Evolutionary conservation across 2,113 vertebrate genomes (phyloP).

Genomic region (Chaetura pelagica): DNA sequence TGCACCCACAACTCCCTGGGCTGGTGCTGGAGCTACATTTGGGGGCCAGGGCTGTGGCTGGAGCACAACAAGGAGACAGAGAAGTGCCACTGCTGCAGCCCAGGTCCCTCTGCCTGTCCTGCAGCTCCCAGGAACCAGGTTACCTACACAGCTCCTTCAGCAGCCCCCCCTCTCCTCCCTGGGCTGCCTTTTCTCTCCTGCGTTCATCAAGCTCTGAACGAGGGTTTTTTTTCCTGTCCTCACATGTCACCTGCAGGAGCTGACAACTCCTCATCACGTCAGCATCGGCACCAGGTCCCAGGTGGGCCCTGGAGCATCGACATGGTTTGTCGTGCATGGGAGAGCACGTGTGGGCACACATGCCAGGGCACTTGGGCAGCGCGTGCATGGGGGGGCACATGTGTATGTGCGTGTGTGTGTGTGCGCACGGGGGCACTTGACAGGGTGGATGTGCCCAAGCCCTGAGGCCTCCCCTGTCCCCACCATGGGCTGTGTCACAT

Average conservation of each 20-base stretch:
- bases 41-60: rapidly evolving
- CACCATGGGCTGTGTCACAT: rapidly evolving
- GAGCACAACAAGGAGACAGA: background rate
- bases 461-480: background rate
- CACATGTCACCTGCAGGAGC: conserved; percentile 24
- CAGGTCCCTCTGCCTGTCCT: background rate
- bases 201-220: background rate
- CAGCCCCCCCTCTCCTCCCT: background rate
- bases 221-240: background rate
- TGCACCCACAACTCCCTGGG: background rate
- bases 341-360: background rate
- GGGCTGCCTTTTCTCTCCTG: background rate
- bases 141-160: rapidly evolving
- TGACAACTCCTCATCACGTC: conserved; percentile 9
- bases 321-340: background rate
- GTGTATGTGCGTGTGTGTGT: background rate
- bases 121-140: background rate
- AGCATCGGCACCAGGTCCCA: conserved; percentile 46
- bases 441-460: rapidly evolving
- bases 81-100: rapidly evolving
- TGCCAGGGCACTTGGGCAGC: background rate
- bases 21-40: rapidly evolving
- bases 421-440: background rate
- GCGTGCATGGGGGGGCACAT: background rate
- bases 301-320: background rate